Evolutionary conservation across 2,797 vertebrate species (phyloP).

Genomic region (Alfaro cultratus): DNA sequence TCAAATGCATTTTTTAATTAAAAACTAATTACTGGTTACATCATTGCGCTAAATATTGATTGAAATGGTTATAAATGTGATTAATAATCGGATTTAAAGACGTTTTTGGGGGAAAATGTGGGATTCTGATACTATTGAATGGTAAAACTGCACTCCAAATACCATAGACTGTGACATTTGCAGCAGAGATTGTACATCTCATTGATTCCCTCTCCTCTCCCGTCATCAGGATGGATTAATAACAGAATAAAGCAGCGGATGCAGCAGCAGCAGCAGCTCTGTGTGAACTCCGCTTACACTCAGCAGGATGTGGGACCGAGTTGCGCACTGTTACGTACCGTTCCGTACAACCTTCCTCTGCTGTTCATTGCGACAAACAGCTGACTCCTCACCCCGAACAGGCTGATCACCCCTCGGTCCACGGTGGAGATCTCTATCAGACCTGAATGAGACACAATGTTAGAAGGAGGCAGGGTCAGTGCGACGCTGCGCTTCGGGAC

Average conservation of each 20-base stretch:
- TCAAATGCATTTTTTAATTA: too few species aligned
- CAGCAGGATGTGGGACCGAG: slow-evolving; percentile 34
- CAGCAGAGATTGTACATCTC: slow-evolving; percentile 17
- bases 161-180: slow-evolving; percentile 7
- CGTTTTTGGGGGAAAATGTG: too few species aligned
- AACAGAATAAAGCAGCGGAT: slow-evolving; percentile 66
- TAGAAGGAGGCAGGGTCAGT: slow-evolving; percentile 25
- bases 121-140: too few species aligned
- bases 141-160: too few species aligned
- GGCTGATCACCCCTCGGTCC: slow-evolving; percentile 93
- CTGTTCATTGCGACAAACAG: slow-evolving; percentile 95
- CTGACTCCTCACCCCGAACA: slow-evolving; percentile 90
- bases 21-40: too few species aligned
- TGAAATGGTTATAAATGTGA: too few species aligned
- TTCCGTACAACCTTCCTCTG: slow-evolving; percentile 91
- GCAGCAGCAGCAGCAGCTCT: slow-evolving; percentile 61
- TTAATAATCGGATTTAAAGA: too few species aligned
- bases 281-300: slow-evolving; percentile 52
- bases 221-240: slow-evolving; percentile 64
- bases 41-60: too few species aligned
- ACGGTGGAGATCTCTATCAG: slow-evolving; percentile 95
- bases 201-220: background rate
- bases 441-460: slow-evolving; percentile 80
- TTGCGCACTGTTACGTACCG: slow-evolving; percentile 77
- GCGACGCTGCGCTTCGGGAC: slow-evolving; percentile 44